These are phyloP conservation scores for Synaphobranchus kaupii DNA, from an alignment of 2,797 vertebrate species.

Conservation along the genomic window DNA sequence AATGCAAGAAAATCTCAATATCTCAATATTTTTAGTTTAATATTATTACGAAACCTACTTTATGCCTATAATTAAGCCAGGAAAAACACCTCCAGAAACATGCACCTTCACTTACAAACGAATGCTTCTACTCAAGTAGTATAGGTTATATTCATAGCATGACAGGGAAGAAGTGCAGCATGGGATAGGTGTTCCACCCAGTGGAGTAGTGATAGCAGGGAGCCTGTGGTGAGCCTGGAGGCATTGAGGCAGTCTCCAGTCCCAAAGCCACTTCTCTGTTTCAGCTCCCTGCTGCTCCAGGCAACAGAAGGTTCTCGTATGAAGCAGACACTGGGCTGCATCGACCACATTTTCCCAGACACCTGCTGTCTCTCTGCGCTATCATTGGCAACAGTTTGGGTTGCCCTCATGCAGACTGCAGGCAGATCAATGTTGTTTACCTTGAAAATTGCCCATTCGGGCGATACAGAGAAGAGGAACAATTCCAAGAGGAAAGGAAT, in stretches of 20 bases:
- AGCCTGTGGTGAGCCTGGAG: neutral
- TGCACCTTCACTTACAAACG: no score
- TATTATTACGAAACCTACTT: no score
- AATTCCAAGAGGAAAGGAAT: neutral
- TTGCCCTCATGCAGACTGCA: neutral
- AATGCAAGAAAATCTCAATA: no score
- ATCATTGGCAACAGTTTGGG: neutral
- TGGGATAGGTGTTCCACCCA: neutral
- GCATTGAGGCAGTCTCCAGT: neutral
- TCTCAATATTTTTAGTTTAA: no score
- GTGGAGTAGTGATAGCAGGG: neutral
- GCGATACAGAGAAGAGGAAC: neutral
- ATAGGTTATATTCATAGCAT: neutral
- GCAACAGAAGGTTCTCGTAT: neutral
- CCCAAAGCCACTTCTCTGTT: neutral
- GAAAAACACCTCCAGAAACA: no score
- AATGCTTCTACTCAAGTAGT: no score
- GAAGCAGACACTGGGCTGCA: neutral
- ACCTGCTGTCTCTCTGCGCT: neutral
- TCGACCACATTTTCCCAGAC: neutral
- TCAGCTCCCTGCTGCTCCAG: neutral
- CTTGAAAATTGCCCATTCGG: neutral
- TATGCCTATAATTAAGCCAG: no score
- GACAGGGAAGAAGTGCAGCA: neutral
- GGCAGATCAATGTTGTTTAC: neutral